Conservation (phyloP, 2,888 invertebrate genomes). For the Neria commutata region DNA sequence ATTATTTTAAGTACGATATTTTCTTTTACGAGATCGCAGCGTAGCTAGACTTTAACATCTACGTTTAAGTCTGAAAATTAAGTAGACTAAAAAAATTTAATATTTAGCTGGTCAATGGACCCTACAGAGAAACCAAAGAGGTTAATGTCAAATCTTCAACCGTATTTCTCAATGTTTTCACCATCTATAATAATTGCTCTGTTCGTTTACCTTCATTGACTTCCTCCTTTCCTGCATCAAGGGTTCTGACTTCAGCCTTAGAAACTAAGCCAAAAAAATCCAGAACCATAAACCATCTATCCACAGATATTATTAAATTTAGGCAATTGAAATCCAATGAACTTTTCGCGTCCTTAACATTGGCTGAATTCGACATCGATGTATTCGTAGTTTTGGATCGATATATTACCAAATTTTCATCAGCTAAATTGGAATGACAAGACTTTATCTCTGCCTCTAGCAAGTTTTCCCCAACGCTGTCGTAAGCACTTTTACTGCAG, state of each 20-base stretch:
- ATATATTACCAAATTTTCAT: constrained; percentile 76
- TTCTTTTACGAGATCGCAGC: neutral
- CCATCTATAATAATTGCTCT: too few relatives aligned
- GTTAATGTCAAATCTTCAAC: constrained; percentile 15
- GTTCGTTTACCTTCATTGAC: constrained; percentile 33
- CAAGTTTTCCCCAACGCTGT: neutral
- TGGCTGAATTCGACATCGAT: constrained; percentile 47
- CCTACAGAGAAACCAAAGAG: neutral
- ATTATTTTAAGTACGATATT: neutral
- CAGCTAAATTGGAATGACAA: constrained; percentile 48
- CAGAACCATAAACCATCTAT: constrained; percentile 93
- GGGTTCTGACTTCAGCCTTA: constrained; percentile 45
- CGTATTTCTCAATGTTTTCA: too few relatives aligned
- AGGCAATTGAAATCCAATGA: constrained; percentile 88
- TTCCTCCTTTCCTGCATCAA: constrained; percentile 30
- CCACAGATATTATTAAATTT: constrained; percentile 87
- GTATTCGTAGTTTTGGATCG: constrained; percentile 73
- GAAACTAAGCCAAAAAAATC: constrained; percentile 82
- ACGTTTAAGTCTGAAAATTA: neutral
- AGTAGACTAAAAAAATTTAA: neutral
- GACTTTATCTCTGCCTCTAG: constrained; percentile 24
- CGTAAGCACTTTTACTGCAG: constrained; percentile 24
- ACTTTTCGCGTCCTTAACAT: constrained; percentile 35
- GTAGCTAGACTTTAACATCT: neutral
- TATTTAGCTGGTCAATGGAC: neutral